Base-by-base conservation (phyloP, 2,797 vertebrate species). In the Toxotes lorentzi region DNA sequence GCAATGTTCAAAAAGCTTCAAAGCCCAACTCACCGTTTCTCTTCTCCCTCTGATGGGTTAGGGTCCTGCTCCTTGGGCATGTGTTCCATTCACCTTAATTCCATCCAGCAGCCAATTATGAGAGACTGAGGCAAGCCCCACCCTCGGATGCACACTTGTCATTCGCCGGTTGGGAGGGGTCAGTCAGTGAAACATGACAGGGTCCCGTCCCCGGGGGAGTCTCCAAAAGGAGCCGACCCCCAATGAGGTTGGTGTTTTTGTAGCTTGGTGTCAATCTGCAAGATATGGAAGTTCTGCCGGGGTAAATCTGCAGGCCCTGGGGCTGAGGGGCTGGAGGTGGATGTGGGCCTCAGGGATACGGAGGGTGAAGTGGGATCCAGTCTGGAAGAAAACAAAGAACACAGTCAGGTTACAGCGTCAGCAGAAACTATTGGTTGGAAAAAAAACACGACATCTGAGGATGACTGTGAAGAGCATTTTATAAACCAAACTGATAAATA, bases 31-130 rank as follows among this genome's bases (percentile, higher is more conserved):
- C 95, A 99, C 98, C 96, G 96, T 96, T 96, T 97, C 95, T 99
- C 97, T 96, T 99, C 98, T 96, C 96, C 96, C 96, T 99, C 97
- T 94, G 96, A 97, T 96, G 96, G 96, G 95, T 96, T 95, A 94
- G 93, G 96, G 95, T 98, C 97, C 95, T 97, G 97, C 96, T 97
- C 97, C 96, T 97, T 97, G 96, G 97, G 97, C 97, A 97, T 98
- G 97, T 97, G 97, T 97, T 99, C 98, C 98, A 99, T 99, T 99
- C 97, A 99, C 97, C 97, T 97, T 96, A 97, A 97, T 99, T 97
- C 97, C 98, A 99, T 99, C 96, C 97, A 99, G 96, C 96, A 95
- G 95, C 96, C 96, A 96, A 97, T 96, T 96, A 97, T 92, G 96
- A 96, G 96, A 97, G 96, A 97, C 96, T 97, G 97, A 96, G 97